Evolutionary conservation across 2,797 vertebrate genomes (phyloP), one percentile per base, ranked within the genome.

Genomic region (Atherinosoma microstoma): DNA sequence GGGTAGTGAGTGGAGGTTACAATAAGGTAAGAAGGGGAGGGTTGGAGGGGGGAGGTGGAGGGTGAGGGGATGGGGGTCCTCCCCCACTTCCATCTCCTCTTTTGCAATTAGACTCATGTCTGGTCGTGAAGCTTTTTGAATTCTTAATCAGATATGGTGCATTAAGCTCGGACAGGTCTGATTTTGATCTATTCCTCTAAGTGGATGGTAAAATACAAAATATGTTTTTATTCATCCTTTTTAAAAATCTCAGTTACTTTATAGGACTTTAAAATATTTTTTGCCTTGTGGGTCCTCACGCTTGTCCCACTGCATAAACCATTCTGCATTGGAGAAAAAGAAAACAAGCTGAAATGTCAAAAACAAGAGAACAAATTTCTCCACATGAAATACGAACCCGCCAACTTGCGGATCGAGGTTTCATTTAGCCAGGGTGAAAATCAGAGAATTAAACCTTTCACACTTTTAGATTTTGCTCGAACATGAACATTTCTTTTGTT

Each of bases 1-100:
- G 85, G 73, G 79, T 64, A 91, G 91, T 72, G 87, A 88, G 89
- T 68, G 83, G 92, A 92, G 92, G 92, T 93, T 94, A 93, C 87
- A 86, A 90, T 92, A 92, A 93, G 93, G 93, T 93, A 92, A 92
- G 75, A 71, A 57, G 38, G 30, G 53, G 78, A 65, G 61, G 67
- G 73, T 1, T 70, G 32, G 49, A 34, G 15, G 53, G 24, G 58
- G 35, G 35, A 27, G 42, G 64, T 4, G 58, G 13, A 36, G 56
- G 60, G 61, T 2, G 34, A 5, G 32, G 4, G 15, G 24, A 2
- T 35, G 0, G 32, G 32, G 62, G 64, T 70, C 47, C 60, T 49
- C 58, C 73, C 58, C 80, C 20, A 47, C 20, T 2, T 18, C 53
- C 77, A 78, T 66, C 60, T 67, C 58, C 35, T 60, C 40, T 45